Evolutionary conservation across 2,113 vertebrate genomes (phyloP).

Genomic region (Chaetura pelagica): DNA sequence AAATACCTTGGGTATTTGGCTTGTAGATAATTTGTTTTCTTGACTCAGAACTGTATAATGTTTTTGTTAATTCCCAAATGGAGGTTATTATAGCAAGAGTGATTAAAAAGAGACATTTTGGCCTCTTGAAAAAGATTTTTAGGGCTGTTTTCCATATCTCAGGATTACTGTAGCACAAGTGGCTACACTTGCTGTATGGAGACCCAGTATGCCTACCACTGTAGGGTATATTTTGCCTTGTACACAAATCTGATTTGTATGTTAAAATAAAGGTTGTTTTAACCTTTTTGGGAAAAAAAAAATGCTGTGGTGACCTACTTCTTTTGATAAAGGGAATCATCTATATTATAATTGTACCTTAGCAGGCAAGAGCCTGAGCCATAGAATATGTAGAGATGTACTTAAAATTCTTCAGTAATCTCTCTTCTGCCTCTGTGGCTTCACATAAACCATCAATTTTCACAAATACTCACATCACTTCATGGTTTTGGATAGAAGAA

Average conservation of each 20-base stretch:
- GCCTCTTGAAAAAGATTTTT: not conserved
- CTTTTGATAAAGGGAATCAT: not conserved
- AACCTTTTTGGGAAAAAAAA: not conserved
- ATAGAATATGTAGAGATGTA: not conserved
- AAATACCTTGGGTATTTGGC: not conserved
- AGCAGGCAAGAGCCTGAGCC: not conserved
- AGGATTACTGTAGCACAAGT: not conserved
- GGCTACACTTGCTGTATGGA: not conserved
- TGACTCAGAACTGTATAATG: not conserved
- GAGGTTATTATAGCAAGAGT: not conserved
- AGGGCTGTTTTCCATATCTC: not conserved
- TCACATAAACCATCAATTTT: not conserved
- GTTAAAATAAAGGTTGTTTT: constrained; percentile 57
- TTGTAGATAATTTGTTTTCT: not conserved
- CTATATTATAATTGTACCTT: not conserved
- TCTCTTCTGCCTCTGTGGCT: not conserved
- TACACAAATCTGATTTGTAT: constrained; percentile 9
- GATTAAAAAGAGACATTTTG: not conserved
- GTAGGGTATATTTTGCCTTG: not conserved
- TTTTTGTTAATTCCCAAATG: not conserved
- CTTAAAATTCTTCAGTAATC: not conserved
- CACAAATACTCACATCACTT: not conserved
- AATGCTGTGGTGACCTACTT: not conserved
- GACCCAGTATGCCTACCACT: not conserved
- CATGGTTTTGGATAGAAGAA: not conserved